Percentiles rank a stretch among this genome's conserved stretches.
phyloP scores from a whole-genome alignment of 2,888 invertebrate species.

The Atethmia centrago region DNA sequence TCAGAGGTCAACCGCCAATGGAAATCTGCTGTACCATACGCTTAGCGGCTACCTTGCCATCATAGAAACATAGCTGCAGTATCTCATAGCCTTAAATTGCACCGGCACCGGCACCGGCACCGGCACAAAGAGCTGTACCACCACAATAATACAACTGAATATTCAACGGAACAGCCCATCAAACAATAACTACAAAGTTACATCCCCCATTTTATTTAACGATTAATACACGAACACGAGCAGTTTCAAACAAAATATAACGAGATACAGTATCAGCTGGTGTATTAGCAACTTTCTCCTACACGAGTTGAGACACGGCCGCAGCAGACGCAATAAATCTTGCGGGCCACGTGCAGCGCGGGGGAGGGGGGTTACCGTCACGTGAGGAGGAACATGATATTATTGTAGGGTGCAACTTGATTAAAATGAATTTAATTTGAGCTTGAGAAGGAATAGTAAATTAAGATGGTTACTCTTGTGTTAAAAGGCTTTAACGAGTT shows the following conservation, averaged over 20 bases:
- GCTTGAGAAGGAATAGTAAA: background rate
- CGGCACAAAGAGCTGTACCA: background rate
- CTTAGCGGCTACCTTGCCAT: background rate
- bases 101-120: background rate
- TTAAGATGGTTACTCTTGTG: background rate
- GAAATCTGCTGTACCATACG: background rate
- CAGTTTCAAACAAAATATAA: slow-evolving; percentile 34
- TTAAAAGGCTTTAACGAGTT: background rate
- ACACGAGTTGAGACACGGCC: slow-evolving; percentile 61
- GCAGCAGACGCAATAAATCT: slow-evolving; percentile 67
- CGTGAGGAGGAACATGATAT: slow-evolving; percentile 55
- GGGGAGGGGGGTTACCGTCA: slow-evolving; percentile 38
- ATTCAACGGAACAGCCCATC: background rate
- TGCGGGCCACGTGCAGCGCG: slow-evolving; percentile 58
- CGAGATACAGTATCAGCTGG: slow-evolving; percentile 45
- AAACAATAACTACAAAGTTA: slow-evolving; percentile 5
- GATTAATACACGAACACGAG: slow-evolving; percentile 39
- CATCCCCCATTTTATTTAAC: slow-evolving; percentile 10
- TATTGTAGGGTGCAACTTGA: slow-evolving; percentile 59
- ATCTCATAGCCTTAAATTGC: background rate
- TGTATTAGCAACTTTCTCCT: slow-evolving; percentile 66
- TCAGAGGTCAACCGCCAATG: background rate
- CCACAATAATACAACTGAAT: background rate
- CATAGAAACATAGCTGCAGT: background rate
- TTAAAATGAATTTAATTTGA: slow-evolving; percentile 33